Percentiles rank a stretch among this genome's conserved stretches.
Conservation (phyloP, 2,888 invertebrate genomes). For the Physocephala rufipes region DNA sequence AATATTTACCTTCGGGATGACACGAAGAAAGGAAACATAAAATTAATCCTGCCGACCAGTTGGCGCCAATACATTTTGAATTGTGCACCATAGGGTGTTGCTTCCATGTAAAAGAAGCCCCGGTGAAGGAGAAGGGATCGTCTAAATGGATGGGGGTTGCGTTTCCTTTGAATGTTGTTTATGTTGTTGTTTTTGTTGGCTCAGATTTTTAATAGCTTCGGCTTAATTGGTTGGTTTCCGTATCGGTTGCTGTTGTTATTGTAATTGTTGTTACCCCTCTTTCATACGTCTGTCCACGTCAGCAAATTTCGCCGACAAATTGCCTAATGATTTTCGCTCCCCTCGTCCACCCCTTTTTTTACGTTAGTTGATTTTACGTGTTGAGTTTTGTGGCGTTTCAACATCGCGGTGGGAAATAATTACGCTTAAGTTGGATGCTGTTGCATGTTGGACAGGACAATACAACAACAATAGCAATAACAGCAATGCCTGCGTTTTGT, state of each 20-base stretch:
- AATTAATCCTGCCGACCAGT: slow-evolving; percentile 53
- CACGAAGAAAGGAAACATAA: slow-evolving; percentile 56
- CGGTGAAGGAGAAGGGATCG: no score
- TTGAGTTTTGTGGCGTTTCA: slow-evolving; percentile 4
- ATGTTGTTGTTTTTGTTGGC: slow-evolving; percentile 6
- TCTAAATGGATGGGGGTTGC: no score
- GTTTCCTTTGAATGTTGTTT: neutral
- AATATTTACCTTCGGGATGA: slow-evolving; percentile 60
- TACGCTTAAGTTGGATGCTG: slow-evolving; percentile 44
- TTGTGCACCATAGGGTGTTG: slow-evolving; percentile 10
- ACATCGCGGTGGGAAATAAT: slow-evolving; percentile 32
- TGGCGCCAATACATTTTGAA: slow-evolving; percentile 35
- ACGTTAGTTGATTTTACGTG: slow-evolving; percentile 6
- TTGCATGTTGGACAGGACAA: slow-evolving; percentile 44
- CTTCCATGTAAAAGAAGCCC: neutral
- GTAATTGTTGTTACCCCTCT: slow-evolving; percentile 8
- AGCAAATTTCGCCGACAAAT: no score
- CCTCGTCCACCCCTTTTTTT: slow-evolving; percentile 5
- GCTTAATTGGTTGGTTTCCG: slow-evolving; percentile 40
- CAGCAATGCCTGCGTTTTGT: no score
- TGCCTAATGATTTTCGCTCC: slow-evolving; percentile 36
- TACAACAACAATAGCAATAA: slow-evolving; percentile 17
- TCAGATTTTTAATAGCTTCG: slow-evolving; percentile 10
- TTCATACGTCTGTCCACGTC: no score
- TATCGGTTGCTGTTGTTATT: slow-evolving; percentile 37